Evolutionary conservation across 2,797 vertebrate genomes (phyloP).

Genomic region (Danio albolineatus): DNA sequence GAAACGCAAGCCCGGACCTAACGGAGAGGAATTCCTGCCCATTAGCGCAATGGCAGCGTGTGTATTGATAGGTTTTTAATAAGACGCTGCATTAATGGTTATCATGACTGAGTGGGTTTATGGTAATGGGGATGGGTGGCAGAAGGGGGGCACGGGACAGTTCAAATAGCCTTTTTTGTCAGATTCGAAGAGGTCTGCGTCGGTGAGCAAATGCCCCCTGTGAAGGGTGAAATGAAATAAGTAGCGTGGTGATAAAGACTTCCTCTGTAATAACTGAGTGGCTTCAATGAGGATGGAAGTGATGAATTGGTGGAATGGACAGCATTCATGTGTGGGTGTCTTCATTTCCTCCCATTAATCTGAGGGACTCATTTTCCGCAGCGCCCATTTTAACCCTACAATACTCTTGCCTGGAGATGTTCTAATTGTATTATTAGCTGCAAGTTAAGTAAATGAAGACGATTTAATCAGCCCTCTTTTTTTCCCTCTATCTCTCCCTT

Average conservation of each 20-base stretch:
- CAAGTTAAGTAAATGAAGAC: slow-evolving; percentile 86
- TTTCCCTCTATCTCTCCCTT: slow-evolving; percentile 71
- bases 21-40: slow-evolving; percentile 85
- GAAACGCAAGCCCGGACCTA: slow-evolving; percentile 83
- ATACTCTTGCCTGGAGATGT: slow-evolving; percentile 80
- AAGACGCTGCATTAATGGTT: slow-evolving; percentile 85
- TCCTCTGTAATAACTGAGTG: slow-evolving; percentile 66
- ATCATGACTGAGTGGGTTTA: slow-evolving; percentile 86
- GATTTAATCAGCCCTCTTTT: slow-evolving; percentile 82
- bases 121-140: slow-evolving; percentile 80
- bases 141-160: slow-evolving; percentile 71
- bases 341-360: slow-evolving; percentile 85
- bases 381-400: slow-evolving; percentile 85
- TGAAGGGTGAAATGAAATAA: slow-evolving; percentile 45
- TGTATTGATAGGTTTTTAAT: slow-evolving; percentile 90
- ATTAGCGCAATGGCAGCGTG: slow-evolving; percentile 80
- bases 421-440: slow-evolving; percentile 88
- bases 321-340: slow-evolving; percentile 75
- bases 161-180: slow-evolving; percentile 78
- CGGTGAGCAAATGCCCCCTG: slow-evolving; percentile 46
- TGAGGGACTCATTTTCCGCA: slow-evolving; percentile 78
- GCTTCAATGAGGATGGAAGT: slow-evolving; percentile 66
- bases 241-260: slow-evolving; percentile 50
- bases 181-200: slow-evolving; percentile 64
- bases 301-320: slow-evolving; percentile 78